Evolutionary conservation across 2,888 invertebrate genomes (phyloP), one percentile per base, ranked within the genome.

Genomic region (Hypselothyrea guttata): DNA sequence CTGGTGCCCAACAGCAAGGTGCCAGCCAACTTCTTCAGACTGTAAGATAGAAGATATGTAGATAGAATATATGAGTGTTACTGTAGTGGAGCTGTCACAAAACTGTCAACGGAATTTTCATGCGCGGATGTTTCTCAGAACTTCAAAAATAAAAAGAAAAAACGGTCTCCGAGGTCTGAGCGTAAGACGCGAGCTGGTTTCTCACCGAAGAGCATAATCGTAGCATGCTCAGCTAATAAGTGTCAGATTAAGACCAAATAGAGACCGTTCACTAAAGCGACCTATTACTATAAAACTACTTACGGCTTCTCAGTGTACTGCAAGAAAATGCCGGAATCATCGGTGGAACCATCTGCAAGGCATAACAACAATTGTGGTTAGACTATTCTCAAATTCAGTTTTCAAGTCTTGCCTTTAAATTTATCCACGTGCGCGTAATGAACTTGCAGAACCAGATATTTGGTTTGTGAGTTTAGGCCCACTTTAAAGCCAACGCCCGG

Each of bases 381-480:
- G 22, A 22, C 22, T 22, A 22, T 22, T 22, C 22, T 2, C 22
- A 4, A 4, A 22, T 22, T 2, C 3, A 22, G 22, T 22, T 22
- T 22, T 4, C 5, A 5, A 9, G 4, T 7, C 9, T 90, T 90
- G 93, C 94, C 91, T 85, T 91, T 90, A 64, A 95, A 95, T 34
- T 89, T 89, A 2, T 91, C 91, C 8, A 93, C 90, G 60, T 92
- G 92, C 71, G 94, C 93, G 87, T 97, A 98, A 88, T 98, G 97
- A 0, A 99, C 95, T 91, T 99, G 99, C 31, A 99, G 91, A 0
- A 98, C 98, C 52, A 99, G 91, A 88, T 97, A 98, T 82, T 95
- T 94, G 67, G 97, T 95, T 8, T 93, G 92, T 0, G 97, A 95
- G 56, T 93, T 92, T 52, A 93, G 93, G 5, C 98, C 98, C 41